phyloP scores from a whole-genome alignment of 1,140 invertebrate genomes.

The Zophobas atratus region DNA sequence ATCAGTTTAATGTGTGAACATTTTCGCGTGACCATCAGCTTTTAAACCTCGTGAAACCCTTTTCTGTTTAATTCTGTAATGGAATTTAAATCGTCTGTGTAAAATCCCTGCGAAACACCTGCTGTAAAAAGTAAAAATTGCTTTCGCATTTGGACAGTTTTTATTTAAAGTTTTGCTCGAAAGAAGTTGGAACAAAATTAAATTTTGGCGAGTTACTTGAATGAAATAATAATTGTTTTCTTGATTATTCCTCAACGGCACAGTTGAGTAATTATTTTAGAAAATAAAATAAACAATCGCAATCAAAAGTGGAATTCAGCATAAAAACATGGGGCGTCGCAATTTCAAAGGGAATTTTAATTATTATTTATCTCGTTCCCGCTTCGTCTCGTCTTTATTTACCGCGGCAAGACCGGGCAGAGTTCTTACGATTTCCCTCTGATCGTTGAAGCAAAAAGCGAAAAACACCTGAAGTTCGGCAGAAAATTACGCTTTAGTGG shows the following conservation, averaged over 20 bases:
- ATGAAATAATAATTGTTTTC: conserved; percentile 21
- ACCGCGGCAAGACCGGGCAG: conserved; percentile 5
- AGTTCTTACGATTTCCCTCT: neutral
- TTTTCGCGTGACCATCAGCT: too few species aligned
- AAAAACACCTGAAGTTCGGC: conserved; percentile 20
- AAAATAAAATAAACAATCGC: conserved; percentile 36
- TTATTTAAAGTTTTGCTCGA: conserved; percentile 15
- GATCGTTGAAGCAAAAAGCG: conserved; percentile 2
- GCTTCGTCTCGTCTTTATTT: conserved; percentile 19
- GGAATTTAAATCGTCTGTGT: too few species aligned
- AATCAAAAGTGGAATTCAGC: conserved; percentile 34
- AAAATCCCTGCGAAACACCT: too few species aligned
- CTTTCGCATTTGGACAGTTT: neutral
- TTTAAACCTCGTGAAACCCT: too few species aligned
- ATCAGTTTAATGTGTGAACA: too few species aligned
- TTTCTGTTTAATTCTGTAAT: too few species aligned
- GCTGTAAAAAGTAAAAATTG: too few species aligned
- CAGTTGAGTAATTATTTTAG: conserved; percentile 21
- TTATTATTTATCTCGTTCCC: conserved; percentile 26
- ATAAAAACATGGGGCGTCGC: conserved; percentile 21
- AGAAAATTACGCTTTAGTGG: neutral
- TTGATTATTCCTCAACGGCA: conserved; percentile 29
- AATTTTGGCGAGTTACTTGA: conserved; percentile 15
- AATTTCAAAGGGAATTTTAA: conserved; percentile 33
- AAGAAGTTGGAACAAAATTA: neutral